Base-by-base conservation (phyloP, 2,888 invertebrate species). In the Spodoptera picta region DNA sequence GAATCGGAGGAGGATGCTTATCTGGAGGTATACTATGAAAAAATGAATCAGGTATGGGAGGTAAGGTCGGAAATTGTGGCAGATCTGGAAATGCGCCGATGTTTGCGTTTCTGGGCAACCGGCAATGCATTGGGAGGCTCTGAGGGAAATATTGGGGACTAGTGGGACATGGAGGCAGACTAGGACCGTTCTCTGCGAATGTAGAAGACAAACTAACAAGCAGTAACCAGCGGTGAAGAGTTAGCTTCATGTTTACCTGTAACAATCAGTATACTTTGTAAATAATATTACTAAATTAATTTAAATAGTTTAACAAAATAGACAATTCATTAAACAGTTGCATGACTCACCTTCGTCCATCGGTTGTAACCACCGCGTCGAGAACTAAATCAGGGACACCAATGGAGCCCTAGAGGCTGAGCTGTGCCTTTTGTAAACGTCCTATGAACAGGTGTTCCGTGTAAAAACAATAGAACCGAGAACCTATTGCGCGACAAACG, bases 61-160 rank as follows among this genome's bases (percentile, higher is more conserved):
- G 76, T 24, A 82, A 45, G 31, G 81, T 64, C 6, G 77, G 79
- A 43, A 67, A 60, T 27, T 68, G 63, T 12, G 64, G 54, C 12
- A 53, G 27, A 2, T 60, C 60, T 4, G 71, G 63, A 19, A 64
- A 63, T 7, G 54, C 43, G 1, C 62, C 63, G 5, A 62, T 57
- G 9, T 81, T 74, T 14, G 75, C 73, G 49, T 67, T 82, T 9
- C 80, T 80, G 24, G 91, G 89, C 90, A 93, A 84, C n/a, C 91
- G 87, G 62, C 94, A 94, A 73, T 94, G 94, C 93, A 94, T 91
- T 0, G 94, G 94, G 14, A 94, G 80, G 48, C 81, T 86, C 80
- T 93, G 93, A 19, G 94, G 94, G 27, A 93, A 89, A 72, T 75
- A 93, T 48, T 89, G 83, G 42, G 91, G 75, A 47, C 87, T 85